Evolutionary conservation across 2,797 vertebrate species (phyloP).

Genomic region (Capromys pilorides): DNA sequence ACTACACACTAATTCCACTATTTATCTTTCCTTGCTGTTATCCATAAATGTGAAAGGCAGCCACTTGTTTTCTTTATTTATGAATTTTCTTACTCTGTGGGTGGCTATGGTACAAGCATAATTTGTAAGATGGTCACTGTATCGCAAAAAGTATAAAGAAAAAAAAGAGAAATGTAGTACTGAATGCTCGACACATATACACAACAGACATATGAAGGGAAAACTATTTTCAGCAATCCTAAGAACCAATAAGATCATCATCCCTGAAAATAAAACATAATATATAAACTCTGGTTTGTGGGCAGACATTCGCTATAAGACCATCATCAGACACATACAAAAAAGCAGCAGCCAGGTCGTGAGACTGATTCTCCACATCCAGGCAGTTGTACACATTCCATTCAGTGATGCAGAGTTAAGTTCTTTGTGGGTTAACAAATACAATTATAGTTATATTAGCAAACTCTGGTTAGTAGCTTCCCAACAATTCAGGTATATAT

Average conservation of each 20-base stretch:
- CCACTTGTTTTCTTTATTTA: not conserved
- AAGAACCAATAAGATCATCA: conserved; percentile 2
- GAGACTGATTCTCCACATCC: not conserved
- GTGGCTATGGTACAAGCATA: not conserved
- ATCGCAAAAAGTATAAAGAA: not conserved
- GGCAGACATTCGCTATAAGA: not conserved
- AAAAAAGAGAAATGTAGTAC: conserved; percentile 13
- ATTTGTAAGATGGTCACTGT: not conserved
- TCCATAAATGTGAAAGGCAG: not conserved
- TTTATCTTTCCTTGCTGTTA: not conserved
- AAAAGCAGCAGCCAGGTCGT: not conserved
- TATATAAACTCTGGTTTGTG: not conserved
- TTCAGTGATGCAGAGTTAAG: not conserved
- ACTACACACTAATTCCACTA: not conserved
- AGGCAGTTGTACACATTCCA: not conserved
- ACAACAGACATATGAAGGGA: conserved; percentile 45
- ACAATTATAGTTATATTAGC: not conserved
- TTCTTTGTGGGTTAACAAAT: not conserved
- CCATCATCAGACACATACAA: not conserved
- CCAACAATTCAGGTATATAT: not conserved
- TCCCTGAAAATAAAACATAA: too few species aligned
- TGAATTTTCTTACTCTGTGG: not conserved
- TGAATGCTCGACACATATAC: not conserved
- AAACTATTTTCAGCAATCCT: not conserved
- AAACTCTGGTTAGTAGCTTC: not conserved